A percentile compares a stretch with the other conserved stretches of the same genome.
These are phyloP conservation scores for Sclerodermus sp. DNA, from an alignment of 2,888 invertebrate species.

Conservation along the genomic window DNA sequence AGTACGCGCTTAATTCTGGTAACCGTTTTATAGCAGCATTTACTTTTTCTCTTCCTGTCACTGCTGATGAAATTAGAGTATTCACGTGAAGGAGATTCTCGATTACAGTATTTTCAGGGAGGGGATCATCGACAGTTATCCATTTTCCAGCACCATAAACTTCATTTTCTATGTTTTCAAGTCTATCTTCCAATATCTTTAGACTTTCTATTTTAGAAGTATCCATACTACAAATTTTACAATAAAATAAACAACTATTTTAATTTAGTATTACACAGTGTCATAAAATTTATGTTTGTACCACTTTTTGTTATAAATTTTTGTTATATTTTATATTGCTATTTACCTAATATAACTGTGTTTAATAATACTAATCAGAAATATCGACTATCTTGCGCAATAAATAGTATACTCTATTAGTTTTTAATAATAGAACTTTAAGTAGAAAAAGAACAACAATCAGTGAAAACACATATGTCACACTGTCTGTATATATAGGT, in stretches of 20 bases:
- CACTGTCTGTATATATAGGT: no score
- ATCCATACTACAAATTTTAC: slow-evolving; percentile 9
- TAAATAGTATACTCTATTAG: no score
- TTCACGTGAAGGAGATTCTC: slow-evolving; percentile 59
- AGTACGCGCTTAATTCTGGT: slow-evolving; percentile 58
- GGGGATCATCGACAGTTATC: slow-evolving; percentile 34
- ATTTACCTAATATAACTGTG: no score
- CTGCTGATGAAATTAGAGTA: slow-evolving; percentile 59
- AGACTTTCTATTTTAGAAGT: slow-evolving; percentile 29
- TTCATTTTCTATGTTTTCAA: slow-evolving; percentile 57
- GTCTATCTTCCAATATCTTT: slow-evolving; percentile 58
- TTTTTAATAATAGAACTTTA: no score
- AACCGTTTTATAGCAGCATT: slow-evolving; percentile 57
- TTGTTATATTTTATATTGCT: no score
- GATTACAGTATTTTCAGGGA: slow-evolving; percentile 51
- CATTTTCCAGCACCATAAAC: slow-evolving; percentile 51
- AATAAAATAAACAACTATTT: background rate
- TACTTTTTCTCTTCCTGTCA: slow-evolving; percentile 60
- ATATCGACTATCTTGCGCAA: no score
- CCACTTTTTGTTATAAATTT: no score
- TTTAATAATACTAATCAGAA: no score
- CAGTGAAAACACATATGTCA: no score
- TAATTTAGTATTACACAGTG: no score
- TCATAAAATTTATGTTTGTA: no score
- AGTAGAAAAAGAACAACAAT: no score